phyloP scores from a whole-genome alignment of 2,888 invertebrate species.

The Mythimna vitellina region DNA sequence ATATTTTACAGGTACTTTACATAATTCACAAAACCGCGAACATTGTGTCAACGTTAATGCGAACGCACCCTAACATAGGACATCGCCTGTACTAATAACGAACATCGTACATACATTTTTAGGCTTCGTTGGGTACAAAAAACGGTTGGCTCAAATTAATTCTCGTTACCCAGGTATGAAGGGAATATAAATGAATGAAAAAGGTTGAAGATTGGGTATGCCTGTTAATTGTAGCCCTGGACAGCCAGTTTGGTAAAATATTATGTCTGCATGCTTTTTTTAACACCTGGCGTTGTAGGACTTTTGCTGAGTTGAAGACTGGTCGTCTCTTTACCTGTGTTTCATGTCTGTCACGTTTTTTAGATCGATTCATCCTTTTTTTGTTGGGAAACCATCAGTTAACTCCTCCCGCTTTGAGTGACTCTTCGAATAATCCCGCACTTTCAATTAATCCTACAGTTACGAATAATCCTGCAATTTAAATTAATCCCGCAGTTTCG shows the following conservation, averaged over 20 bases:
- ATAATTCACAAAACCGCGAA: too few species aligned
- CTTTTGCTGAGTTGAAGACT: too few species aligned
- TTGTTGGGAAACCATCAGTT: too few species aligned
- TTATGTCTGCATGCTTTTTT: neutral
- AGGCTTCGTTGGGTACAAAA: conserved; percentile 36
- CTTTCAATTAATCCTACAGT: too few species aligned
- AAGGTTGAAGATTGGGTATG: conserved; percentile 14
- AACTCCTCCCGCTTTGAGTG: too few species aligned
- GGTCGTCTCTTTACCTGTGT: too few species aligned
- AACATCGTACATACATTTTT: conserved; percentile 48
- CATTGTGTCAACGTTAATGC: conserved; percentile 2
- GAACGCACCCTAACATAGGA: conserved; percentile 17
- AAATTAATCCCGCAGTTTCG: too few species aligned
- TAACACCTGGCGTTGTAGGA: neutral
- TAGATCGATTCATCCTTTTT: too few species aligned
- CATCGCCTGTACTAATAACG: conserved; percentile 40
- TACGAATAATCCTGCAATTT: too few species aligned
- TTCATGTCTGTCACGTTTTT: too few species aligned
- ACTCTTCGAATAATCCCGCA: too few species aligned
- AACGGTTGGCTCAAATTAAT: conserved; percentile 59
- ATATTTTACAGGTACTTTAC: too few species aligned
- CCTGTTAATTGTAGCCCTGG: conserved; percentile 11
- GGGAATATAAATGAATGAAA: conserved; percentile 28
- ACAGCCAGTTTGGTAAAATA: neutral
- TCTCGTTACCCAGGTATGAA: conserved; percentile 41